Conservation (phyloP, 2,113 vertebrate genomes). For the Rhegmatorhina hoffmannsi region DNA sequence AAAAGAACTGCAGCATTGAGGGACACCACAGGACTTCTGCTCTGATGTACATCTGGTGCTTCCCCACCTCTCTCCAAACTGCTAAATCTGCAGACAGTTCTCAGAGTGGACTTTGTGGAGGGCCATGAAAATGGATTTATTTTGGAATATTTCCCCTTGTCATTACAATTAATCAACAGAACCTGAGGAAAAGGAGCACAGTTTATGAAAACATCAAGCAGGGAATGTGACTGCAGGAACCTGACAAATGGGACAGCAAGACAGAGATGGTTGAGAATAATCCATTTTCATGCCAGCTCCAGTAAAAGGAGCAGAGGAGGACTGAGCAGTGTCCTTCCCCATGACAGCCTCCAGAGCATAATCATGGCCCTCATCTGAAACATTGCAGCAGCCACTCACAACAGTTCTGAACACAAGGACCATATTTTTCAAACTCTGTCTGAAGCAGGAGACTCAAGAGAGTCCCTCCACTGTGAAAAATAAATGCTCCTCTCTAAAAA, state of each 20-base stretch:
- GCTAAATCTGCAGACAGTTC: background rate
- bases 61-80: background rate
- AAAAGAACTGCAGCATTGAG: background rate
- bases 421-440: constrained; percentile 11
- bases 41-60: background rate
- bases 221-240: constrained; percentile 11
- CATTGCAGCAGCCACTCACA: background rate
- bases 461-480: background rate
- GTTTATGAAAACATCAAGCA: constrained; percentile 51
- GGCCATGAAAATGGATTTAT: background rate
- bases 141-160: constrained; percentile 24
- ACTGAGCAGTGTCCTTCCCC: background rate
- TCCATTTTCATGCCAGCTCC: constrained; percentile 37
- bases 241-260: constrained; percentile 46
- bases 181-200: background rate
- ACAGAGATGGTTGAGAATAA: constrained; percentile 20
- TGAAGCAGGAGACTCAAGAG: background rate
- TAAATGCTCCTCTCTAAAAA: background rate
- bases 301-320: background rate
- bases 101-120: background rate
- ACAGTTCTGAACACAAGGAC: background rate
- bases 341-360: background rate
- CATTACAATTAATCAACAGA: constrained; percentile 36
- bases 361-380: background rate
- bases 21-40: background rate